Evolutionary conservation across 2,113 vertebrate species (phyloP), one percentile per base, ranked within the genome.

Genomic region (Neotoma lepida): DNA sequence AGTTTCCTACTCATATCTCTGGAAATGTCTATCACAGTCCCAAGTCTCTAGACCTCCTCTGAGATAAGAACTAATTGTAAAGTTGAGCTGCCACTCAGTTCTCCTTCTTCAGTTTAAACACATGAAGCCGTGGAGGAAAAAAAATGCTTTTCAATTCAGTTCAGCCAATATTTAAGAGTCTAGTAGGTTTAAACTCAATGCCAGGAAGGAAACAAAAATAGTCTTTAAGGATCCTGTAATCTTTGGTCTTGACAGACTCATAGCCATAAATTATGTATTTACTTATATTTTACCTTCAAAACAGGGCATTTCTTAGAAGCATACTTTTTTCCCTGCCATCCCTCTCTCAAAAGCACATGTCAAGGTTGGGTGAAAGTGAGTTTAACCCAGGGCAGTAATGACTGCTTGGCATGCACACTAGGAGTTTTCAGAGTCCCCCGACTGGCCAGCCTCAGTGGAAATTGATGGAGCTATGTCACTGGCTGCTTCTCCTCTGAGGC

Each of bases 281-380:
- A 58, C 1, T 1, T 64, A 6, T 3, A n/a, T 58, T 94, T 95
- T 81, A 46, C 24, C n/a, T 49, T 89, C 46, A 18, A 39, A 91
- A 81, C 76, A 78, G 44, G 49, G 54, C 73, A 93, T 51, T 90
- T 96, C 39, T 44, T 58, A 76, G 78, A 90, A 33, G 26, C 20
- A 2, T 74, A 94, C 74, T 92, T 86, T 93, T 95, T 94, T 88
- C 66, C 74, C 54, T 86, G 46, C 54, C 35, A 9, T 88, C 39
- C 33, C 39, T 76, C 18, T 61, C 24, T 56, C 46, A 46, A 95
- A 93, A 84, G 64, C 88, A 61, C 28, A 77, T 54, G 87, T 91
- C 82, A 93, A 94, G 35, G 81, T 51, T 85, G 33, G 63, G 39
- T 92, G 90, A 89, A 74, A 84, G 80, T 58, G 68, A 76, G 66